A percentile compares a stretch with the other conserved stretches of the same genome.
Conservation (phyloP, 2,888 invertebrate species). For the Epistrophella euchroma region DNA sequence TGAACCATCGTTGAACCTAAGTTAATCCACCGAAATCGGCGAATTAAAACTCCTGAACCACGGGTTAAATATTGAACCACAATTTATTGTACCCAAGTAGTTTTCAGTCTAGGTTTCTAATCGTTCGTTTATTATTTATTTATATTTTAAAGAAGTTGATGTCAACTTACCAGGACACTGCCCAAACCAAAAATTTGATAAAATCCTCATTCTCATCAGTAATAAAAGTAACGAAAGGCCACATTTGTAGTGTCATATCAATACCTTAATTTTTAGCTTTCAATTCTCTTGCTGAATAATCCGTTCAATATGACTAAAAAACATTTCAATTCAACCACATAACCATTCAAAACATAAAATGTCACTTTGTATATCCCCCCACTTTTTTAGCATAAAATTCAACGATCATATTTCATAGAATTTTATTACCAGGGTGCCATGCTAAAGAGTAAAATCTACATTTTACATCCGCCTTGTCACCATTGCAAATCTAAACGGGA, state of each 20-base stretch:
- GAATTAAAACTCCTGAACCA: too few species aligned
- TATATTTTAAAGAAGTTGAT: too few species aligned
- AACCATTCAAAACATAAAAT: conserved; percentile 56
- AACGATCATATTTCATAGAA: conserved; percentile 65
- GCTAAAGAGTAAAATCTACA: conserved; percentile 22
- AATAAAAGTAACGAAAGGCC: neutral
- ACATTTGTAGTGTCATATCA: neutral
- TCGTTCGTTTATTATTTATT: too few species aligned
- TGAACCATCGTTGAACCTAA: too few species aligned
- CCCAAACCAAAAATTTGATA: too few species aligned
- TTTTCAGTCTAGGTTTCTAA: too few species aligned
- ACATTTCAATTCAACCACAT: conserved; percentile 27
- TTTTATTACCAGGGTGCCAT: conserved; percentile 64
- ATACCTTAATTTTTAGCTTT: neutral
- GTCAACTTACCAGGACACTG: too few species aligned
- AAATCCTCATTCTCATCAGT: too few species aligned
- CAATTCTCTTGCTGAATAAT: neutral
- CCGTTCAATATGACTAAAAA: neutral
- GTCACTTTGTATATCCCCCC: conserved; percentile 37
- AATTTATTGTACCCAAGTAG: too few species aligned
- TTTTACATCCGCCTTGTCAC: conserved; percentile 40
- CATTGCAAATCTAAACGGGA: conserved; percentile 69
- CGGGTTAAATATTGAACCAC: too few species aligned
- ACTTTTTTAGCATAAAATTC: conserved; percentile 3
- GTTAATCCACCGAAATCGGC: too few species aligned